Percentiles rank a stretch among this genome's conserved stretches.
Evolutionary conservation across 1,140 invertebrate species (phyloP).

Genomic region (Pogonus chalceus): DNA sequence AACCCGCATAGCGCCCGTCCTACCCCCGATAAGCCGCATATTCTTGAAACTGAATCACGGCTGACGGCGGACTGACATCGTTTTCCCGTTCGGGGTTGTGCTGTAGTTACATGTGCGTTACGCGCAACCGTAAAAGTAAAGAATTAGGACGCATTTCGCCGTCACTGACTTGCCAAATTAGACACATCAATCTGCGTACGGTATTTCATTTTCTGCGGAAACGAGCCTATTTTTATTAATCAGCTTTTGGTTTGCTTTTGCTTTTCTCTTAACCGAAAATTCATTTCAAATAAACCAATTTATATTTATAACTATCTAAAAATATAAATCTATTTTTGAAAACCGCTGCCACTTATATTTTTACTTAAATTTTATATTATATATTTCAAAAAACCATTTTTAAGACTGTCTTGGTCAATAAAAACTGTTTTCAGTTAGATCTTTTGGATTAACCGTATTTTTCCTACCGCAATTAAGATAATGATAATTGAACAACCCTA

Average conservation of each 20-base stretch:
- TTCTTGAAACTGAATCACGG: not conserved
- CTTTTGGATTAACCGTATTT: too few species aligned
- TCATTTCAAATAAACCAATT: too few species aligned
- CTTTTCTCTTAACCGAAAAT: too few species aligned
- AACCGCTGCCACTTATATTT: too few species aligned
- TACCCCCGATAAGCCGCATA: not conserved
- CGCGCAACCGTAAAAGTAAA: not conserved
- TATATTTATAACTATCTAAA: too few species aligned
- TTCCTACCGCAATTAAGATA: too few species aligned
- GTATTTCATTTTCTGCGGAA: not conserved
- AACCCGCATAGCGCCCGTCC: not conserved
- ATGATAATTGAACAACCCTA: too few species aligned
- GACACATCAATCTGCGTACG: conserved; percentile 4
- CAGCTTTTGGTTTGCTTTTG: not conserved
- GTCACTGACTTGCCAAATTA: not conserved
- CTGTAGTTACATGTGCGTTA: not conserved
- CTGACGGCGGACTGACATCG: not conserved
- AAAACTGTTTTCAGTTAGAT: too few species aligned
- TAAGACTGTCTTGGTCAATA: too few species aligned
- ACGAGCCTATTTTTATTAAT: not conserved
- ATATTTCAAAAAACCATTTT: too few species aligned
- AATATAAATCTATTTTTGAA: too few species aligned
- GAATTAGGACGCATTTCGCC: conserved; percentile 3
- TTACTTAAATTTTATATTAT: too few species aligned
- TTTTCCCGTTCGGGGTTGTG: not conserved